Evolutionary conservation across 2,113 vertebrate species (phyloP).

Genomic region (Pteropus alecto): DNA sequence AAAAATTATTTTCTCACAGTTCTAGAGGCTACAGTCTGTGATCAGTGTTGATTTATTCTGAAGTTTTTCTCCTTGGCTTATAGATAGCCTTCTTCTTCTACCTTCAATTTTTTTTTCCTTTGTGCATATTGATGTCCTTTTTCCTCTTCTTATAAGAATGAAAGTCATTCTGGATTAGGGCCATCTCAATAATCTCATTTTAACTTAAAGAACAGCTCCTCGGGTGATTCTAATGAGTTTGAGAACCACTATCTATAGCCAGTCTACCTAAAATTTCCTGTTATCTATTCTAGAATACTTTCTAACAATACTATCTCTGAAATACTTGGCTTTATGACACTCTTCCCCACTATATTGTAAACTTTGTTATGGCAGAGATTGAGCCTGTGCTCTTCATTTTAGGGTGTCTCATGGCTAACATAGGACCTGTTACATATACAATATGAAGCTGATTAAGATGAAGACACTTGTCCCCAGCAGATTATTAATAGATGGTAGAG

Average conservation of each 20-base stretch:
- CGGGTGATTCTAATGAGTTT: neutral
- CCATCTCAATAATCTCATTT: neutral
- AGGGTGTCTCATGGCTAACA: too few relatives aligned
- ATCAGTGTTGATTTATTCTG: neutral
- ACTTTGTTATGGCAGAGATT: too few relatives aligned
- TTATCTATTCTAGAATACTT: neutral
- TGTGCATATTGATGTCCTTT: neutral
- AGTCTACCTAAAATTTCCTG: neutral
- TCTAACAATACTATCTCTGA: neutral
- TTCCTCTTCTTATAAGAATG: neutral
- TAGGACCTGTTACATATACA: too few relatives aligned
- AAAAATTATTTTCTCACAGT: neutral
- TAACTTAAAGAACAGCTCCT: neutral
- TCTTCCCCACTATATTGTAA: too few relatives aligned
- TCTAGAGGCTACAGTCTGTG: neutral
- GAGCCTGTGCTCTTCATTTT: too few relatives aligned
- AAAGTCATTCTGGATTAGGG: neutral
- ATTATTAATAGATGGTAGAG: too few relatives aligned
- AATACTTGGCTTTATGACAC: neutral
- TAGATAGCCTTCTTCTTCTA: neutral
- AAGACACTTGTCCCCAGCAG: too few relatives aligned
- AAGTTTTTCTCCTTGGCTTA: neutral
- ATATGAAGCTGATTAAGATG: too few relatives aligned
- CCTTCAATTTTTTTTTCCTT: neutral
- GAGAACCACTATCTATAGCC: neutral